phyloP scores from a whole-genome alignment of 2,113 vertebrate species.

The Bagarius yarrelli region DNA sequence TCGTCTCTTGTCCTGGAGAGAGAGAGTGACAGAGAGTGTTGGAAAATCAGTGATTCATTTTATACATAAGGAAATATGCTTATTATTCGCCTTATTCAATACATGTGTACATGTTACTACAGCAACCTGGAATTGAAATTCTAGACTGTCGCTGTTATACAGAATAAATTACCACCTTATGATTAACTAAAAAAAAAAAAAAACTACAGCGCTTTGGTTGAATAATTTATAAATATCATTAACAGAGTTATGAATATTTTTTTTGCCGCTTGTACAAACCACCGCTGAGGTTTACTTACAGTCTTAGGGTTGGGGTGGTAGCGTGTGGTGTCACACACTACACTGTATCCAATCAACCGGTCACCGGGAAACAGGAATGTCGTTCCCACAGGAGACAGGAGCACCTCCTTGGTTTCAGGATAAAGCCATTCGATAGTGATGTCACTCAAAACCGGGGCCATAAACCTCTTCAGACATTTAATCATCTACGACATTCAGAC shows the following conservation, averaged over 20 bases:
- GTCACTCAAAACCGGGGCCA: conserved; percentile 85
- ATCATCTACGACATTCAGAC: conserved; percentile 77
- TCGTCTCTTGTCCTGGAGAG: conserved; percentile 81
- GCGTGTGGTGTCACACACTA: conserved; percentile 82
- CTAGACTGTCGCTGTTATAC: too few relatives aligned
- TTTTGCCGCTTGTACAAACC: not conserved
- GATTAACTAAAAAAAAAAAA: too few relatives aligned
- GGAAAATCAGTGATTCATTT: too few relatives aligned
- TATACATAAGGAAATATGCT: too few relatives aligned
- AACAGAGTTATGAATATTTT: not conserved
- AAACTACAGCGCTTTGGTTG: too few relatives aligned
- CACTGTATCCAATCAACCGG: conserved; percentile 80
- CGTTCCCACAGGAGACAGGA: conserved; percentile 83
- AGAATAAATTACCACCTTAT: too few relatives aligned
- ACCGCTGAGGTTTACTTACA: conserved; percentile 70
- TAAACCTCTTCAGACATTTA: conserved; percentile 87
- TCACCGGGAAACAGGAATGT: conserved; percentile 91
- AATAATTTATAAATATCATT: not conserved
- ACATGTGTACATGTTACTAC: not conserved
- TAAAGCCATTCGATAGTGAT: conserved; percentile 93
- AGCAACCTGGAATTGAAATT: too few relatives aligned
- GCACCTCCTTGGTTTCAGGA: conserved; percentile 84
- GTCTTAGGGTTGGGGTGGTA: conserved; percentile 79
- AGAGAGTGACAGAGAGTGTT: not conserved
- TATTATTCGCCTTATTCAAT: not conserved